phyloP scores from a whole-genome alignment of 2,113 vertebrate genomes.

The Mesocricetus auratus region DNA sequence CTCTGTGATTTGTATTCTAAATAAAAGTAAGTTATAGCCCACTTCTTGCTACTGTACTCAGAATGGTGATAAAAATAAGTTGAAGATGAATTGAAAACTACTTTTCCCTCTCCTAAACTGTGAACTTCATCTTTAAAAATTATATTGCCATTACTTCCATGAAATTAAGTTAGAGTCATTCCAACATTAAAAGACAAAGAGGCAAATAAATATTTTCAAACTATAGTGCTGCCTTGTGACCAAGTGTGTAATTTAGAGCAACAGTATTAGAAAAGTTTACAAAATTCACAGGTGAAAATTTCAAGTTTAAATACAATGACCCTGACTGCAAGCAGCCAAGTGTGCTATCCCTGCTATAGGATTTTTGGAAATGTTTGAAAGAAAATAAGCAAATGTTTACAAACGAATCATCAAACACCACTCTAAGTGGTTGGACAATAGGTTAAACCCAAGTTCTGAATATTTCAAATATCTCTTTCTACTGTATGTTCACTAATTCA shows the following conservation, averaged over 20 bases:
- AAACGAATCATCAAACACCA: not conserved
- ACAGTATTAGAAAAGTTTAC: not conserved
- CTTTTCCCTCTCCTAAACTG: not conserved
- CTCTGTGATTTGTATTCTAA: not conserved
- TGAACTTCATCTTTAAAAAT: slow-evolving; percentile 54
- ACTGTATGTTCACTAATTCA: not conserved
- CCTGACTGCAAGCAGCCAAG: not conserved
- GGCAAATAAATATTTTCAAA: slow-evolving; percentile 26
- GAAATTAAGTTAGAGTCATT: slow-evolving; percentile 46
- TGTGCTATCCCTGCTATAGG: not conserved
- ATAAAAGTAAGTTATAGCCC: slow-evolving; percentile 26
- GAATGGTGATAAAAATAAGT: not conserved
- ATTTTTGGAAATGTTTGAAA: not conserved
- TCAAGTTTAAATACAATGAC: not conserved
- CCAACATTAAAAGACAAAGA: slow-evolving; percentile 19
- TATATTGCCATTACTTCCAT: slow-evolving; percentile 42
- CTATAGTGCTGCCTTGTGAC: not conserved
- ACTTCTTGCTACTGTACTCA: not conserved
- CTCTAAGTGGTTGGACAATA: not conserved
- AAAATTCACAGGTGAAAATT: not conserved
- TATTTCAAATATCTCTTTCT: not conserved
- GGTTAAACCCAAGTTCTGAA: not conserved
- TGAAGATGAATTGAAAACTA: slow-evolving; percentile 45
- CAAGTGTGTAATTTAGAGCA: fast-evolving
- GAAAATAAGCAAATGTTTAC: not conserved